Conservation (phyloP, 2,113 vertebrate genomes). For the Paratilapia polleni region DNA sequence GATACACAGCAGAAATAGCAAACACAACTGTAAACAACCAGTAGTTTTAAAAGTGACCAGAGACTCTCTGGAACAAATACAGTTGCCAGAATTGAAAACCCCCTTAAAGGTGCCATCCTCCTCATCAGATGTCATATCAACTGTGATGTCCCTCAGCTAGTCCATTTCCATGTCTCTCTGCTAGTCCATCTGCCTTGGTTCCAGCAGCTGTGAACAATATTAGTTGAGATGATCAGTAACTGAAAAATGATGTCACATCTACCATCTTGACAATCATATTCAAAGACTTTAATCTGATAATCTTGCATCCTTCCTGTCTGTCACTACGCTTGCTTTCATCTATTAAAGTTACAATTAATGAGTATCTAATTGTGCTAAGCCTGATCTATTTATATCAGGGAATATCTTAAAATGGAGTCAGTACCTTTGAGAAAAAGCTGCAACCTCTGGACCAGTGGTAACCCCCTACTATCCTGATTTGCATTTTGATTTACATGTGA, state of each 20-base stretch:
- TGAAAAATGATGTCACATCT: too few species aligned
- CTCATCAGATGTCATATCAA: neutral
- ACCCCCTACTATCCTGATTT: neutral
- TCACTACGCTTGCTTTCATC: neutral
- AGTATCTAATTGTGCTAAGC: neutral
- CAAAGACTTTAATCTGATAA: too few species aligned
- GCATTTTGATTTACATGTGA: neutral
- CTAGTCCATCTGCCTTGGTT: too few species aligned
- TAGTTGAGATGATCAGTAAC: too few species aligned
- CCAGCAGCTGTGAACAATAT: too few species aligned
- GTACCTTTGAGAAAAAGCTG: neutral
- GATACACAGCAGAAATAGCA: neutral
- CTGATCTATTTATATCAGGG: neutral
- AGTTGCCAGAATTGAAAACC: neutral
- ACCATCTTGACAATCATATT: too few species aligned
- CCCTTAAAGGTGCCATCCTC: neutral
- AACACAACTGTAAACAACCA: too few species aligned
- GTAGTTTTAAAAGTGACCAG: too few species aligned
- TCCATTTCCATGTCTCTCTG: too few species aligned
- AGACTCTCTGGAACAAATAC: too few species aligned
- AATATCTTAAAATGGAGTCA: neutral
- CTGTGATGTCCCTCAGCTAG: too few species aligned
- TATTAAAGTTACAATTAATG: neutral
- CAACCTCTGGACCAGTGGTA: neutral
- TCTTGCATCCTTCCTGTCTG: neutral